Percentiles rank a stretch among this genome's conserved stretches.
Conservation (phyloP, 2,797 vertebrate genomes). For the Euthynnus affinis region DNA sequence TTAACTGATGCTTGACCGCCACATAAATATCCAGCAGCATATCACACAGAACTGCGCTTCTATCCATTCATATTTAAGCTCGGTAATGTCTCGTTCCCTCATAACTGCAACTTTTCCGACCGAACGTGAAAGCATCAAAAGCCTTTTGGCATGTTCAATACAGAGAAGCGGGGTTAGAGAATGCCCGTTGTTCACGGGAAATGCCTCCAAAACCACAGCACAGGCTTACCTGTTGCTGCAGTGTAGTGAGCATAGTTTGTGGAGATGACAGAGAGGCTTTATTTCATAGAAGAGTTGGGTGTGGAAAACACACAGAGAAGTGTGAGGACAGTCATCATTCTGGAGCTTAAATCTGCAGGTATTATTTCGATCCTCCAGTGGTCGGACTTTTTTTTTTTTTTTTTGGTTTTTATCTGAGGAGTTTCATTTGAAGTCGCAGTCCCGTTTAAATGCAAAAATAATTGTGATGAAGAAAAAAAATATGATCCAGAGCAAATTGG, state of each 20-base stretch:
- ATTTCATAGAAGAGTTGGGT: background rate
- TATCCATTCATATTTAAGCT: background rate
- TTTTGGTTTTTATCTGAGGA: background rate
- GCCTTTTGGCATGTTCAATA: conserved; percentile 64
- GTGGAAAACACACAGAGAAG: background rate
- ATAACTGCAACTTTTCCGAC: conserved; percentile 50
- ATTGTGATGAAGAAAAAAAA: background rate
- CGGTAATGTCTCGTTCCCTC: background rate
- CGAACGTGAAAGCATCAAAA: conserved; percentile 61
- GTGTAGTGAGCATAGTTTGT: background rate
- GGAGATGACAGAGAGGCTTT: background rate
- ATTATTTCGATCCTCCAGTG: background rate
- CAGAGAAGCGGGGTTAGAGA: conserved; percentile 10
- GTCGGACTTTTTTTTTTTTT: background rate
- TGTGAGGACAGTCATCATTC: background rate
- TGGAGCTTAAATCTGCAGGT: background rate
- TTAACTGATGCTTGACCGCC: rapidly evolving
- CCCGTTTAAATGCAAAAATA: background rate
- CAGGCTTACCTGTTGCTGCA: conserved; percentile 30
- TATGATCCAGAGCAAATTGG: background rate
- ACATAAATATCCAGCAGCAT: background rate
- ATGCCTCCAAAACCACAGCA: conserved; percentile 8
- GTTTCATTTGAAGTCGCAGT: background rate
- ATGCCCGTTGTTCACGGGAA: conserved; percentile 21
- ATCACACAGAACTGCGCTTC: rapidly evolving